Base-by-base conservation (phyloP, 2,888 invertebrate genomes). In the Ectemnius cavifrons region DNA sequence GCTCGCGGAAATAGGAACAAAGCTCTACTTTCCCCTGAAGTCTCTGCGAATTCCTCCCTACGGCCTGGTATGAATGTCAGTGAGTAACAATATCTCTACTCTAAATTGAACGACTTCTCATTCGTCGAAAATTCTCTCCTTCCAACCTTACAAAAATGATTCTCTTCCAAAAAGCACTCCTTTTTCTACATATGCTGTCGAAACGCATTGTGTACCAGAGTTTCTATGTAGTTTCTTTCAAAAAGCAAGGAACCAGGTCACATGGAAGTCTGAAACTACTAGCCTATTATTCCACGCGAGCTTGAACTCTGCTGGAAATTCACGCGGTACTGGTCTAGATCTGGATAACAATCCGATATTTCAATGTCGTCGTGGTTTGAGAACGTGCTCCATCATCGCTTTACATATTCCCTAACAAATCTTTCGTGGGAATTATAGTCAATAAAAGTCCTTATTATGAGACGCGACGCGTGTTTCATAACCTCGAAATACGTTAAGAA, bases 1-100 rank as follows among this genome's bases (percentile, higher is more conserved):
- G 62, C 78, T 60, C 79, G 74, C 74, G 80, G 79, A 73, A 79
- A 82, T 81, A 83, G 83, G 81, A 80, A 84, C 75, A 80, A 71
- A 63, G 77, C 77, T 37, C 71, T 81, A 46, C 73, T 75, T 62
- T 76, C 77, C 45, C 60, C 77, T 57, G 75, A 63, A 68, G 76
- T 61, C 72, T 72, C 67, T 60, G 80, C 73, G 37, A 75, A 75
- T 63, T 77, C 84, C 60, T 70, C 71, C 49, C 68, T 69, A 67
- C 75, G 78, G 63, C 71, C 78, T 49, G 62, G 69, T 59, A 68
- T 75, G 63, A 82, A 82, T 69, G 75, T 72, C 78, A 79, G 85
- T 85, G 73, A 85, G 85, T 81, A 77, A 63, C 75, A 67, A 77
- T 58, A 69, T 62, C 68, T 69, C 18, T 59, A 16, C 46, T 49